A percentile compares a stretch with the other conserved stretches of the same genome.
Evolutionary conservation across 1,140 invertebrate genomes (phyloP).

Genomic region (Arctopsyche grandis): DNA sequence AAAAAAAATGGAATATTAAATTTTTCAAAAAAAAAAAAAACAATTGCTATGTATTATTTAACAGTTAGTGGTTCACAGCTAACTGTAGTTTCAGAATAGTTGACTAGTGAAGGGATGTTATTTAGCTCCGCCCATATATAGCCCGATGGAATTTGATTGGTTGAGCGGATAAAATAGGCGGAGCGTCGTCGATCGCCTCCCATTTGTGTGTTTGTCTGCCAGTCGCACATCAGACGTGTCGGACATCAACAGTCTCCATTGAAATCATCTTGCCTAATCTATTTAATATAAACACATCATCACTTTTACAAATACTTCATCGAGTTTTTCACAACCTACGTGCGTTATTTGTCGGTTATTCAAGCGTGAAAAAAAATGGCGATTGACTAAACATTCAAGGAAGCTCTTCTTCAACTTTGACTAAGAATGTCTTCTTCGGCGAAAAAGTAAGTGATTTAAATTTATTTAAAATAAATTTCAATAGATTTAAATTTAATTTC

Average conservation of each 20-base stretch:
- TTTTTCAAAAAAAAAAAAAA: too few species aligned
- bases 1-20: too few species aligned
- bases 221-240: conserved; percentile 15
- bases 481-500: not conserved
- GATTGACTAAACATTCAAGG: too few species aligned
- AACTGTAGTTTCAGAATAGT: too few species aligned
- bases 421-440: not conserved
- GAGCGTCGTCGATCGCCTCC: not conserved
- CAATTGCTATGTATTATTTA: too few species aligned
- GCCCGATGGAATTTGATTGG: not conserved
- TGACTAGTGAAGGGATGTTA: not conserved
- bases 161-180: not conserved
- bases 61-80: too few species aligned
- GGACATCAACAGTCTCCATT: conserved; percentile 1
- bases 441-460: conserved; percentile 18
- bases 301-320: too few species aligned
- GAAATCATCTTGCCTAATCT: too few species aligned
- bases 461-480: not conserved
- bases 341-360: not conserved
- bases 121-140: not conserved
- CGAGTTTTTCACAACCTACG: not conserved
- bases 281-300: too few species aligned
- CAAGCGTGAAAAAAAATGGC: not conserved
- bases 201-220: not conserved
- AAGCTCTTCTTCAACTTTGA: too few species aligned